These are phyloP conservation scores for Pseudococcus viburni DNA, from an alignment of 2,888 invertebrate species.

Conservation along the genomic window DNA sequence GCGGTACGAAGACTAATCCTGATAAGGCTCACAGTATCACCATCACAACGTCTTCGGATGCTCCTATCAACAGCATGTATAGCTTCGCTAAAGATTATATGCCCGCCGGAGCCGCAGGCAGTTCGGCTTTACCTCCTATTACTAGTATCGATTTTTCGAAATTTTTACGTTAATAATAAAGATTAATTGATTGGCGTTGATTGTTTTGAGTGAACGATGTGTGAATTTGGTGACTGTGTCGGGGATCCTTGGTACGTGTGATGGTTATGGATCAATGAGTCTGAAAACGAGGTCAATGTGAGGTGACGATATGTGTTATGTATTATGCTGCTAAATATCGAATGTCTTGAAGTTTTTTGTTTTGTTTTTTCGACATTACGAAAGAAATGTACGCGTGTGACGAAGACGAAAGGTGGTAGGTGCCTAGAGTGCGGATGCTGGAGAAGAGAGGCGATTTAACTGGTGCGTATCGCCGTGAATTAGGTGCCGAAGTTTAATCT, in stretches of 20 bases:
- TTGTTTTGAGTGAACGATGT: neutral
- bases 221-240: neutral
- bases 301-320: neutral
- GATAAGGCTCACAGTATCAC: conserved; percentile 60
- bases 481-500: neutral
- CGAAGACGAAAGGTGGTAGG: conserved; percentile 15
- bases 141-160: conserved; percentile 49
- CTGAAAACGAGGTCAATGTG: conserved; percentile 21
- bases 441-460: neutral
- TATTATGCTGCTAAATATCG: neutral
- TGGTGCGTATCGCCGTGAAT: conserved; percentile 14
- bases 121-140: conserved; percentile 16
- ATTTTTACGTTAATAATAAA: conserved; percentile 47
- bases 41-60: conserved; percentile 47
- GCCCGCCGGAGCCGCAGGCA: neutral
- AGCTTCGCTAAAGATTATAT: conserved; percentile 25
- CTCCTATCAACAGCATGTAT: conserved; percentile 24
- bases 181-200: conserved; percentile 1
- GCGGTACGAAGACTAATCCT: neutral
- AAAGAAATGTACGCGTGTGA: neutral
- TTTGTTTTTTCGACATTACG: neutral
- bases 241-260: neutral
- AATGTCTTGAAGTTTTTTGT: conserved; percentile 17
- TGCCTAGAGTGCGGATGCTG: neutral
- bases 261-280: neutral